Conservation (phyloP, 2,797 vertebrate species). For the Mastacembelus armatus region DNA sequence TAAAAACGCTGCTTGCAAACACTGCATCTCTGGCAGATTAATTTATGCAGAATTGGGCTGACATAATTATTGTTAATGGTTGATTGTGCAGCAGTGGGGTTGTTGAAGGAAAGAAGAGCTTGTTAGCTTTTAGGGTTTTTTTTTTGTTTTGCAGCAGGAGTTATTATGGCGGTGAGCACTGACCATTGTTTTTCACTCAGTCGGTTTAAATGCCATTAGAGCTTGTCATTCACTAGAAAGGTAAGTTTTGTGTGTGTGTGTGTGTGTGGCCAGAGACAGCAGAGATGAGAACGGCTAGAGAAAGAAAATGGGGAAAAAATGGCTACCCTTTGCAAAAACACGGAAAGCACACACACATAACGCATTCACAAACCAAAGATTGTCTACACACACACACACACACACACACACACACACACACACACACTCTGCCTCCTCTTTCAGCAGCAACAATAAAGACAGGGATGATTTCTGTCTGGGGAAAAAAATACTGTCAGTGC, state of each 20-base stretch:
- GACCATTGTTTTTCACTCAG: slow-evolving; percentile 37
- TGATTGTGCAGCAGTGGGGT: slow-evolving; percentile 37
- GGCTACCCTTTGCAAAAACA: slow-evolving; percentile 46
- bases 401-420: slow-evolving; percentile 14
- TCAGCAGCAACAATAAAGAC: slow-evolving; percentile 66
- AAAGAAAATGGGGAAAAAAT: slow-evolving; percentile 61
- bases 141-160: slow-evolving; percentile 55
- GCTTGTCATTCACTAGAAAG: slow-evolving; percentile 53
- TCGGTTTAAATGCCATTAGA: slow-evolving; percentile 57
- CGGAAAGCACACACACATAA: slow-evolving; percentile 14
- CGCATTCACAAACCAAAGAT: slow-evolving; percentile 25
- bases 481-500: slow-evolving; percentile 43
- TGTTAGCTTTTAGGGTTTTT: slow-evolving; percentile 50
- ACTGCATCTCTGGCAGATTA: slow-evolving; percentile 33
- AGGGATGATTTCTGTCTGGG: slow-evolving; percentile 68
- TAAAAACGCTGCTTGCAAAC: slow-evolving; percentile 48
- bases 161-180: slow-evolving; percentile 56
- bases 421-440: slow-evolving; percentile 41
- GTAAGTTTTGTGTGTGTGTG: slow-evolving; percentile 36
- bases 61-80: slow-evolving; percentile 51
- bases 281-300: slow-evolving; percentile 43
- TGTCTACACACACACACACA: slow-evolving; percentile 9
- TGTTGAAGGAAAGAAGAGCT: slow-evolving; percentile 21
- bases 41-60: slow-evolving; percentile 40
- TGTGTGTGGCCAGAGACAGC: slow-evolving; percentile 30